A percentile compares a stretch with the other conserved stretches of the same genome.
Conservation (phyloP, 2,113 vertebrate species). For the Orthonyx spaldingii region DNA sequence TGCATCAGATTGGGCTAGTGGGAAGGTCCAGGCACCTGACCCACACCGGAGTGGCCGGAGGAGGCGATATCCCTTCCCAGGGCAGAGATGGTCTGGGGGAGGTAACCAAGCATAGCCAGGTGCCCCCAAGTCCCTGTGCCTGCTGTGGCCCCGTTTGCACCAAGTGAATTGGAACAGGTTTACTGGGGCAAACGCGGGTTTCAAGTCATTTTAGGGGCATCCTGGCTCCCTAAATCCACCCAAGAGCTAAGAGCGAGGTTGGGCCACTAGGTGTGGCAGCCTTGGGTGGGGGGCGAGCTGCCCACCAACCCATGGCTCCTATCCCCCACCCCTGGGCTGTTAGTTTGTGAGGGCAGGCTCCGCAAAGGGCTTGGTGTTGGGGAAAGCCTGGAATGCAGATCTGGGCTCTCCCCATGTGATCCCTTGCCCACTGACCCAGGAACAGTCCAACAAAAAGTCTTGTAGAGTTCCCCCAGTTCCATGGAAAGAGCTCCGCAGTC, state of each 20-base stretch:
- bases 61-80: not conserved
- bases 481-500: not conserved
- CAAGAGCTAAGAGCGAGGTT: rapidly evolving
- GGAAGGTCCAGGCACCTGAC: not conserved
- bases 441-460: not conserved
- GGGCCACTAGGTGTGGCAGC: not conserved
- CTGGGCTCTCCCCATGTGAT: not conserved
- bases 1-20: conserved; percentile 42
- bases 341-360: not conserved
- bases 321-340: not conserved
- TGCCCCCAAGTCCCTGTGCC: not conserved
- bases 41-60: not conserved
- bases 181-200: rapidly evolving
- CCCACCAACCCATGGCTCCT: not conserved
- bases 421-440: not conserved
- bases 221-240: not conserved
- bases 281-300: rapidly evolving
- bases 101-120: rapidly evolving
- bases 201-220: not conserved
- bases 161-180: not conserved
- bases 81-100: not conserved
- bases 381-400: not conserved
- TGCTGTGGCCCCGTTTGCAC: rapidly evolving
- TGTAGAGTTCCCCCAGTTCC: no score
- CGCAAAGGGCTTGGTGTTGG: rapidly evolving